These are phyloP conservation scores for Kudoa iwatai DNA, from an alignment of 30 jellyfish, hydroid and myxozoan species.

Conservation along the genomic window DNA sequence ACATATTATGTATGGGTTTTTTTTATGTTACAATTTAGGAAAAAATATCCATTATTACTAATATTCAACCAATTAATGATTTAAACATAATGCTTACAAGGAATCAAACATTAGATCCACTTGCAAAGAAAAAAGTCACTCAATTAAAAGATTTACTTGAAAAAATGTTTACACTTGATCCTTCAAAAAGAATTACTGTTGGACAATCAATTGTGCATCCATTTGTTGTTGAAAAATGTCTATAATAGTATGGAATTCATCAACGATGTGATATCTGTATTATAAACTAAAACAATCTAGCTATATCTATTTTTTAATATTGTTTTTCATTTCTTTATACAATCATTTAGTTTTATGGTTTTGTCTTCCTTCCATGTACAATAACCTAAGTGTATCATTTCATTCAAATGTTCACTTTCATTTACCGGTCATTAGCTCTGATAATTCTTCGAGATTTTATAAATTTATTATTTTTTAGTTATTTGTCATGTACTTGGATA, in stretches of 20 bases:
- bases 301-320: too few relatives aligned
- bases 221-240: constrained; percentile 33
- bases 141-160: constrained; percentile 80
- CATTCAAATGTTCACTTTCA: too few relatives aligned
- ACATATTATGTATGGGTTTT: neutral
- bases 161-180: constrained; percentile 38
- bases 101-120: constrained; percentile 13
- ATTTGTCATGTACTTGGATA: too few relatives aligned
- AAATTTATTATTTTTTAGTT: too few relatives aligned
- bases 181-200: constrained; percentile 42
- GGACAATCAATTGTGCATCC: constrained; percentile 53
- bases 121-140: constrained; percentile 33
- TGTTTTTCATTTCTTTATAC: too few relatives aligned
- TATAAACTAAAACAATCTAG: too few relatives aligned
- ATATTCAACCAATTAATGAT: constrained; percentile 17
- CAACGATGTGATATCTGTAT: too few relatives aligned
- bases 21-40: constrained; percentile 8
- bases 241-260: constrained; percentile 1
- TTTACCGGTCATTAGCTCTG: too few relatives aligned
- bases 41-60: constrained; percentile 29
- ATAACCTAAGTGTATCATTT: too few relatives aligned
- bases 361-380: too few relatives aligned
- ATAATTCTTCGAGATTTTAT: too few relatives aligned
- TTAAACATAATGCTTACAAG: constrained; percentile 29
- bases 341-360: too few relatives aligned